These are phyloP conservation scores for Anoplopoma fimbria DNA, from an alignment of 2,113 vertebrate species.

Conservation along the genomic window DNA sequence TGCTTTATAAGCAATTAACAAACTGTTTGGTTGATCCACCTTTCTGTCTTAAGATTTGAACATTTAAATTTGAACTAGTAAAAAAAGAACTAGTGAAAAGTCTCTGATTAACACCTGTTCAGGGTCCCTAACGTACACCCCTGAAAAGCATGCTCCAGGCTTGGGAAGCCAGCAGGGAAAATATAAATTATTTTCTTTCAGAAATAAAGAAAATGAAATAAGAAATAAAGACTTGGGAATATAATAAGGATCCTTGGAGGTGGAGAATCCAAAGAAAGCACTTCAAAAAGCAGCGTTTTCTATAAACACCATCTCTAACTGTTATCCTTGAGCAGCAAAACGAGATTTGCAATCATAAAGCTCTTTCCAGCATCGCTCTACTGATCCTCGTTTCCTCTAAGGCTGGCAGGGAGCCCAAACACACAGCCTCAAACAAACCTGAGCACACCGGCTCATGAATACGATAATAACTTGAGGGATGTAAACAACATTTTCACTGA, in stretches of 20 bases:
- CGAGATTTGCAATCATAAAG: background rate
- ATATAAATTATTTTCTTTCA: background rate
- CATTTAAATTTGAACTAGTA: background rate
- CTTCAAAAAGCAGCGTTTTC: background rate
- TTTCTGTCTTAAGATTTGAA: background rate
- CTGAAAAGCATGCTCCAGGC: background rate
- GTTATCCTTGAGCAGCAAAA: background rate
- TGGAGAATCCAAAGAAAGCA: background rate
- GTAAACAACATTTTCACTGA: conserved; percentile 24
- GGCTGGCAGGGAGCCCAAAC: background rate
- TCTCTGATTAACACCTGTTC: background rate
- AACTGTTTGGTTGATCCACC: no score
- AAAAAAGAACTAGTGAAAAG: background rate
- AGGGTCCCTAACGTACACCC: background rate
- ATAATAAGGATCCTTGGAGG: background rate
- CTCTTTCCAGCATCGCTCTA: background rate
- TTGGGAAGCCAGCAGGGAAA: background rate
- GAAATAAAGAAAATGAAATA: no score
- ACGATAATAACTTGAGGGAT: conserved; percentile 16
- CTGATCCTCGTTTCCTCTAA: background rate
- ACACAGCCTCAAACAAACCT: background rate
- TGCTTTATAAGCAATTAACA: no score
- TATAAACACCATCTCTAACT: background rate
- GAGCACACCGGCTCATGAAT: conserved; percentile 22
- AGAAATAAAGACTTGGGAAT: background rate